A percentile compares a stretch with the other conserved stretches of the same genome.
Evolutionary conservation across 1,140 invertebrate genomes (phyloP).

Genomic region (Chironomus tepperi): DNA sequence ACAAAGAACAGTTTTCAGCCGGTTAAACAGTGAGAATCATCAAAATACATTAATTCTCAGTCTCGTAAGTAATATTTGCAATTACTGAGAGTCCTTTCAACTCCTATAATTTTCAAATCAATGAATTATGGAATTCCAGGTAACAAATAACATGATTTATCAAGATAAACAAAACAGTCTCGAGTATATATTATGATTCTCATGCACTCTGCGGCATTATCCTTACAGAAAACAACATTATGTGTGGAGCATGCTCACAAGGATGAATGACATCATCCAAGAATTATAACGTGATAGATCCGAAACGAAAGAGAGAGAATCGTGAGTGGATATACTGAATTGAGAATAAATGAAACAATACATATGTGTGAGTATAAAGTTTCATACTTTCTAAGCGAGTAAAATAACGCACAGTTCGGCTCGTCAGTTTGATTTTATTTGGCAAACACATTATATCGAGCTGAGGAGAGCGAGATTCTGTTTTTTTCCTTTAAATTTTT

Average conservation of each 20-base stretch:
- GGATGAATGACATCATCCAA: not conserved
- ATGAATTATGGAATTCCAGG: too few relatives aligned
- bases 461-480: not conserved
- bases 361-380: not conserved
- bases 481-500: not conserved
- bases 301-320: not conserved
- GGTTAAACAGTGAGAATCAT: too few relatives aligned
- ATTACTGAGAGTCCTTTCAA: too few relatives aligned
- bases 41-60: too few relatives aligned
- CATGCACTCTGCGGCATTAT: too few relatives aligned
- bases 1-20: too few relatives aligned
- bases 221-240: too few relatives aligned
- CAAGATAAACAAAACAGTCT: too few relatives aligned
- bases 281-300: not conserved
- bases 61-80: too few relatives aligned
- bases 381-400: not conserved
- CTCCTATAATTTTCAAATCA: too few relatives aligned
- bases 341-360: not conserved
- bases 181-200: too few relatives aligned
- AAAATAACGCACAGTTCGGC: not conserved
- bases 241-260: not conserved
- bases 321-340: not conserved
- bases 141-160: too few relatives aligned
- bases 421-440: not conserved
- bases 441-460: not conserved